Evolutionary conservation across 2,797 vertebrate species (phyloP).

Genomic region (Alauda arvensis): DNA sequence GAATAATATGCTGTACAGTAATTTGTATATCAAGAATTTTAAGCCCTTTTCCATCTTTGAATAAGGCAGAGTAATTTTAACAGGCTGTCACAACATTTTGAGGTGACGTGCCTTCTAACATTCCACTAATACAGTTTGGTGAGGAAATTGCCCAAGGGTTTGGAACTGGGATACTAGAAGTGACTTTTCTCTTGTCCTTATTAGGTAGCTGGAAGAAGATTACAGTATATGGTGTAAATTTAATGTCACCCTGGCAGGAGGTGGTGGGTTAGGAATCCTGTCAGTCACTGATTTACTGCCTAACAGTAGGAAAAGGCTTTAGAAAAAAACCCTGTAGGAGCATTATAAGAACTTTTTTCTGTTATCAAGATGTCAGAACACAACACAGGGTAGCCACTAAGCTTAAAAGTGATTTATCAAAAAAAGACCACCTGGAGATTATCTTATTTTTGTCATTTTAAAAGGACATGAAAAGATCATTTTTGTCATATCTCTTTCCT

Average conservation of each 20-base stretch:
- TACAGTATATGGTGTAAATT: slow-evolving; percentile 58
- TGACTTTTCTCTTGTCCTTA: slow-evolving; percentile 32
- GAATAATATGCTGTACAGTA: not conserved
- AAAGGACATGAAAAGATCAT: slow-evolving; percentile 57
- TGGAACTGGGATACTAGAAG: slow-evolving; percentile 18
- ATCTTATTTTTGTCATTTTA: slow-evolving; percentile 61
- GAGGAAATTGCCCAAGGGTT: not conserved
- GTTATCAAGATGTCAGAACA: slow-evolving; percentile 65
- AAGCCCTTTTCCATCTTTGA: not conserved
- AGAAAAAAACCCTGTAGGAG: slow-evolving; percentile 50
- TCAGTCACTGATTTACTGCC: slow-evolving; percentile 71
- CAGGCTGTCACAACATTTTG: not conserved
- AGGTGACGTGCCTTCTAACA: not conserved
- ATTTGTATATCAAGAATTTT: not conserved
- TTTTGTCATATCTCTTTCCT: slow-evolving; percentile 52
- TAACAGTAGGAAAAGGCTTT: slow-evolving; percentile 58
- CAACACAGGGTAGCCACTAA: slow-evolving; percentile 54
- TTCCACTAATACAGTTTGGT: not conserved
- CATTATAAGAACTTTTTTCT: slow-evolving; percentile 55
- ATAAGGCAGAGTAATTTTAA: not conserved
- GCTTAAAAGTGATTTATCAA: slow-evolving; percentile 66
- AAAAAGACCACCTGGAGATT: slow-evolving; percentile 59
- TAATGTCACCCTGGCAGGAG: slow-evolving; percentile 63
- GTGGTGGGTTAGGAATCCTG: slow-evolving; percentile 55
- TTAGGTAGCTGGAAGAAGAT: slow-evolving; percentile 47